These are phyloP conservation scores for Latrodectus elegans DNA, from an alignment of 2,888 invertebrate genomes.

Conservation along the genomic window DNA sequence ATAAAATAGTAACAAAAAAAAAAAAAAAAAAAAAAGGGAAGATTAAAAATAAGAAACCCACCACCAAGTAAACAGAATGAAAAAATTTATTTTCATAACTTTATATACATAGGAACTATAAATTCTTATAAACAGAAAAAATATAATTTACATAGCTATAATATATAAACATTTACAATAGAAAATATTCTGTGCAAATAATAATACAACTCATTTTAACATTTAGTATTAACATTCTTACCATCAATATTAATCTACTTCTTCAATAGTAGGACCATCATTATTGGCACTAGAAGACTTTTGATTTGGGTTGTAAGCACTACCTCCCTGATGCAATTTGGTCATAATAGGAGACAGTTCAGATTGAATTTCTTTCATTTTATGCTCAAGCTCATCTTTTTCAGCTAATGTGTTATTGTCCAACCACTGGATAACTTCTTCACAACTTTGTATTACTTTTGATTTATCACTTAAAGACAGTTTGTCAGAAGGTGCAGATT, in stretches of 20 bases:
- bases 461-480: slow-evolving; percentile 82
- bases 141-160: too few species aligned
- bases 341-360: slow-evolving; percentile 87
- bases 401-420: slow-evolving; percentile 86
- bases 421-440: slow-evolving; percentile 84
- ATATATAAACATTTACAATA: too few species aligned
- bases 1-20: too few species aligned
- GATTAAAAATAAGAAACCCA: too few species aligned
- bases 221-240: too few species aligned
- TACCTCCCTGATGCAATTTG: slow-evolving; percentile 73
- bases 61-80: too few species aligned
- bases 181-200: too few species aligned
- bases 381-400: slow-evolving; percentile 85
- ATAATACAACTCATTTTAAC: too few species aligned
- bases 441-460: slow-evolving; percentile 77
- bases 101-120: too few species aligned
- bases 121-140: too few species aligned
- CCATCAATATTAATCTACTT: slow-evolving; percentile 76
- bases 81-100: too few species aligned
- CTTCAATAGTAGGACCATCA: slow-evolving; percentile 78
- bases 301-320: slow-evolving; percentile 77
- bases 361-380: slow-evolving; percentile 84
- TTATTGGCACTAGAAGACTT: slow-evolving; percentile 65
- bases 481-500: slow-evolving; percentile 75
- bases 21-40: too few species aligned